phyloP scores from a whole-genome alignment of 1,140 invertebrate species.

The Bombus polaris region DNA sequence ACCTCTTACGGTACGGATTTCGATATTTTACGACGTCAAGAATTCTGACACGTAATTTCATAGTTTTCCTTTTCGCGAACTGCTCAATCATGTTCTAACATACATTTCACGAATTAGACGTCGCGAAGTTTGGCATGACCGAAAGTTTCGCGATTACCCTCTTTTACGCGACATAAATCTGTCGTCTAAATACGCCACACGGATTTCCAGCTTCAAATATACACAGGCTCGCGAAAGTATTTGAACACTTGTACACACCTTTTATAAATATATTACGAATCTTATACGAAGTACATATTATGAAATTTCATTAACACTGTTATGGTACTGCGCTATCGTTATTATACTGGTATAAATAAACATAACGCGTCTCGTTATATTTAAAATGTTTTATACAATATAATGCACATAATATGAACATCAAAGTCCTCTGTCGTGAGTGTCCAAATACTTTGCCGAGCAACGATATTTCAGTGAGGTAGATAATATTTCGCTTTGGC shows the following conservation, averaged over 20 bases:
- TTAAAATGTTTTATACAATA: no score
- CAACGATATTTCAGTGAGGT: background rate
- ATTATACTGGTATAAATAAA: no score
- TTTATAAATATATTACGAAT: background rate
- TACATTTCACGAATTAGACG: background rate
- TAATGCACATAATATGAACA: no score
- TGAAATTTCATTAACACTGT: no score
- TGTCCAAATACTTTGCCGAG: background rate
- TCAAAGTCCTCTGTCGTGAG: background rate
- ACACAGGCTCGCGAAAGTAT: background rate
- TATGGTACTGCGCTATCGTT: no score
- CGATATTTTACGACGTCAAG: background rate
- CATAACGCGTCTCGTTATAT: no score
- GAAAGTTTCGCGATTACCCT: background rate
- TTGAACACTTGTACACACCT: background rate
- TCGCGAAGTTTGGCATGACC: background rate
- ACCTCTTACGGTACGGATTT: background rate
- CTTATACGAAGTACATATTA: background rate
- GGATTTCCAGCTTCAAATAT: background rate
- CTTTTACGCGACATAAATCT: background rate
- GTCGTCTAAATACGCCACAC: no score
- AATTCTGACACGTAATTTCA: background rate
- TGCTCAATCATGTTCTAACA: background rate
- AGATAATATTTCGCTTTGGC: background rate
- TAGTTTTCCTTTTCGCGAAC: background rate